Evolutionary conservation across 2,113 vertebrate species (phyloP).

Genomic region (Saguinus imperator): DNA sequence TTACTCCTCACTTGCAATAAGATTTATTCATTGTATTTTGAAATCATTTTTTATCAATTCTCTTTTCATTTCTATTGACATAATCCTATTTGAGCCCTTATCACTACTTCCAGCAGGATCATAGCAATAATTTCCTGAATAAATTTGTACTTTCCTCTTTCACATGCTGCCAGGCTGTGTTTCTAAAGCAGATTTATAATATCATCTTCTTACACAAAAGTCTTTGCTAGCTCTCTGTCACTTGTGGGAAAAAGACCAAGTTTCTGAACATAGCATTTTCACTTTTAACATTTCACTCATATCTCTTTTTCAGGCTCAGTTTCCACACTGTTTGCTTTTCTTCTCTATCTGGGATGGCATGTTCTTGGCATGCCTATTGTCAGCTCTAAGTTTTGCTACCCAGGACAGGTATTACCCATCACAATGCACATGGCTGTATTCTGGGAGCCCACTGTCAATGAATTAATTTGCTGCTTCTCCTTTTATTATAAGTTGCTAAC

Average conservation of each 20-base stretch:
- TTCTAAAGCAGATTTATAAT: conserved; percentile 27
- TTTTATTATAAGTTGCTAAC: background rate
- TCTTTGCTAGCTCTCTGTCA: background rate
- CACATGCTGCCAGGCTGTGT: background rate
- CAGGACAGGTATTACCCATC: background rate
- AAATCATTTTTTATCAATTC: conserved; percentile 37
- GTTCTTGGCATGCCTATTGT: background rate
- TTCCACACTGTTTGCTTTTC: too few species aligned
- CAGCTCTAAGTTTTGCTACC: background rate
- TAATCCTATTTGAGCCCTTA: background rate
- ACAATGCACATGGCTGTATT: background rate
- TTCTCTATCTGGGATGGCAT: background rate
- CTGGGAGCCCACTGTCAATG: background rate
- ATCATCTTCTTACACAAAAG: background rate
- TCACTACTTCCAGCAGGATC: background rate
- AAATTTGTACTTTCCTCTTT: background rate
- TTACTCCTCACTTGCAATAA: background rate
- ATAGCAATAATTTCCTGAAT: conserved; percentile 48
- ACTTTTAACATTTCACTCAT: background rate
- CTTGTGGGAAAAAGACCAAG: background rate
- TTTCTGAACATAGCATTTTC: background rate
- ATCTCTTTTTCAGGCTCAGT: background rate
- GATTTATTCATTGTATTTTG: conserved; percentile 21
- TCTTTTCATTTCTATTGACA: background rate
- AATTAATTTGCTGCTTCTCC: background rate